Evolutionary conservation across 2,797 vertebrate species (phyloP).

Genomic region (Tenualosa ilisha): DNA sequence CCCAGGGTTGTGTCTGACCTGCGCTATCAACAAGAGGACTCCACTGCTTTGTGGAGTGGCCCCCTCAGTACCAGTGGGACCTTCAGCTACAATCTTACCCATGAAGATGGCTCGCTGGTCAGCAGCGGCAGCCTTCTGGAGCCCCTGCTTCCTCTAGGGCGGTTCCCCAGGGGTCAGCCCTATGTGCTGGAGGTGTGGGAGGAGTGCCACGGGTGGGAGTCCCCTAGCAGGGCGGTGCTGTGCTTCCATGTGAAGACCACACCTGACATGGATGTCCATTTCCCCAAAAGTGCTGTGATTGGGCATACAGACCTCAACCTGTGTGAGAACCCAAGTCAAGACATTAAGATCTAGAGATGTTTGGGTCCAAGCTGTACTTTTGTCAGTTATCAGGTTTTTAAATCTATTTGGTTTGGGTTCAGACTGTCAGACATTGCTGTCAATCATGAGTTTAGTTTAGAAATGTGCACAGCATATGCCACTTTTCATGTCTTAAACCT

Average conservation of each 20-base stretch:
- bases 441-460: neutral
- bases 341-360: neutral
- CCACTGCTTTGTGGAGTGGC: slow-evolving; percentile 57
- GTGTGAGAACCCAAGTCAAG: neutral
- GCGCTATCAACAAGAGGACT: slow-evolving; percentile 56
- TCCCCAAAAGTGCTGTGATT: neutral
- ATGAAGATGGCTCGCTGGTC: slow-evolving; percentile 50
- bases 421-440: too few species aligned
- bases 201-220: slow-evolving; percentile 55
- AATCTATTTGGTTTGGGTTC: too few species aligned
- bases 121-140: slow-evolving; percentile 31
- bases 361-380: neutral
- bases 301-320: neutral
- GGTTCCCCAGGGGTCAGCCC: slow-evolving; percentile 50
- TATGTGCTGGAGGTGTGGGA: slow-evolving; percentile 68
- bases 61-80: neutral
- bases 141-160: slow-evolving; percentile 46
- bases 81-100: slow-evolving; percentile 62
- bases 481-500: neutral
- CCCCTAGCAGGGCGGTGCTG: slow-evolving; percentile 43
- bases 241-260: slow-evolving; percentile 44
- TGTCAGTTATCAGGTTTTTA: too few species aligned
- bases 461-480: neutral
- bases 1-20: slow-evolving; percentile 60
- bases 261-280: neutral